Conservation (phyloP, 2,888 invertebrate genomes). For the Uloborus plumipes region DNA sequence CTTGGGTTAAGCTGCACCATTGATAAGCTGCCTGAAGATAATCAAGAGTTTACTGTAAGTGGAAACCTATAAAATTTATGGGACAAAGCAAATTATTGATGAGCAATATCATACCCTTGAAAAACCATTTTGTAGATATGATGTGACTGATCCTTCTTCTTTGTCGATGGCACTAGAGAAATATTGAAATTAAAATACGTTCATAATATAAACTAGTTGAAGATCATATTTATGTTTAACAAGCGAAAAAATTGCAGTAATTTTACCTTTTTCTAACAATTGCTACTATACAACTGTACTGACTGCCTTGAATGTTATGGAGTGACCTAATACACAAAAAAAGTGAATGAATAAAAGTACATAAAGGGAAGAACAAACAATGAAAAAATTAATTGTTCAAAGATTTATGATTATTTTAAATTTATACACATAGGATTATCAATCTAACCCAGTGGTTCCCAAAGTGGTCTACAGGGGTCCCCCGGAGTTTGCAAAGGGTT, state of each 20-base stretch:
- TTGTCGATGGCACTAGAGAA: constrained; percentile 83
- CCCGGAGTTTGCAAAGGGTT: too few species aligned
- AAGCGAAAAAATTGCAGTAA: background rate
- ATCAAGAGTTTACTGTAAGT: background rate
- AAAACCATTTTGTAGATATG: constrained; percentile 86
- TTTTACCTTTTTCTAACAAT: constrained; percentile 87
- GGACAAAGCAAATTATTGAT: constrained; percentile 26
- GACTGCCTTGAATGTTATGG: constrained; percentile 74
- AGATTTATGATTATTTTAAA: too few species aligned
- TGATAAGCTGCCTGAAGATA: too few species aligned
- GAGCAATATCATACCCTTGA: constrained; percentile 80
- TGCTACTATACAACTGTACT: constrained; percentile 79
- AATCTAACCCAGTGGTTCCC: too few species aligned
- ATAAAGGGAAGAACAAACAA: background rate
- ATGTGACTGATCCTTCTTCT: constrained; percentile 83
- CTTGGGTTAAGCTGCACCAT: too few species aligned
- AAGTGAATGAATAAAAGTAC: background rate
- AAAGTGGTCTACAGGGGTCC: too few species aligned
- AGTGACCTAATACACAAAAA: constrained; percentile 76
- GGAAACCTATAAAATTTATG: constrained; percentile 71
- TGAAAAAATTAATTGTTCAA: too few species aligned
- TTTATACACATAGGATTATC: too few species aligned
- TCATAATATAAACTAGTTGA: background rate
- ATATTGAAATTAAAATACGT: background rate
- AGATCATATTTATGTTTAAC: too few species aligned